Conservation (phyloP, 2,888 invertebrate genomes). For the Gymnocheta viridis region DNA sequence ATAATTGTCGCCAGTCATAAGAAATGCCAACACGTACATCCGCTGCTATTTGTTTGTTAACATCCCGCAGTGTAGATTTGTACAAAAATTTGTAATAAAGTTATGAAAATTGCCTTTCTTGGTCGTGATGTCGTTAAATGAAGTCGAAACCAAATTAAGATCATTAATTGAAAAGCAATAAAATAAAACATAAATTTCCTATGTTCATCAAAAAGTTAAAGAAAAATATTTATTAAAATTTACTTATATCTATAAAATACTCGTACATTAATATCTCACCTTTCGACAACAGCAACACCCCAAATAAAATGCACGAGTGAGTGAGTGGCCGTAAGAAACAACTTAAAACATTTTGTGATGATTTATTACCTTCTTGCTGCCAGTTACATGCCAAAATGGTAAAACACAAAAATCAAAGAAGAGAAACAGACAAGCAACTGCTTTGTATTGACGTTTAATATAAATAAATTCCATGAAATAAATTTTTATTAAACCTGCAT, state of each 20-base stretch:
- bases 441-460: neutral
- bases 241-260: neutral
- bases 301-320: slow-evolving; percentile 45
- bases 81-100: neutral
- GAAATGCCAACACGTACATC: neutral
- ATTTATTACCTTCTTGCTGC: slow-evolving; percentile 42
- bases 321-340: slow-evolving; percentile 17
- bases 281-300: slow-evolving; percentile 31
- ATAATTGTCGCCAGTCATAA: too few relatives aligned
- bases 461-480: neutral
- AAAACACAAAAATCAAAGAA: neutral
- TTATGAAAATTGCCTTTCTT: neutral
- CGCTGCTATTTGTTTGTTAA: neutral
- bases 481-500: slow-evolving; percentile 26
- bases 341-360: slow-evolving; percentile 36
- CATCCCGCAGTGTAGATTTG: neutral
- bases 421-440: neutral
- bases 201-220: slow-evolving; percentile 11
- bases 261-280: slow-evolving; percentile 41
- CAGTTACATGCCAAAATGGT: neutral
- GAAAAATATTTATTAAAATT: neutral
- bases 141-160: slow-evolving; percentile 2
- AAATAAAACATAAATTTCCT: slow-evolving; percentile 50
- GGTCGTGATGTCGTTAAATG: slow-evolving; percentile 22
- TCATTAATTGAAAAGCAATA: slow-evolving; percentile 49